These are phyloP conservation scores for Nemapogon koenigi DNA, from an alignment of 2,888 invertebrate genomes.

Conservation along the genomic window DNA sequence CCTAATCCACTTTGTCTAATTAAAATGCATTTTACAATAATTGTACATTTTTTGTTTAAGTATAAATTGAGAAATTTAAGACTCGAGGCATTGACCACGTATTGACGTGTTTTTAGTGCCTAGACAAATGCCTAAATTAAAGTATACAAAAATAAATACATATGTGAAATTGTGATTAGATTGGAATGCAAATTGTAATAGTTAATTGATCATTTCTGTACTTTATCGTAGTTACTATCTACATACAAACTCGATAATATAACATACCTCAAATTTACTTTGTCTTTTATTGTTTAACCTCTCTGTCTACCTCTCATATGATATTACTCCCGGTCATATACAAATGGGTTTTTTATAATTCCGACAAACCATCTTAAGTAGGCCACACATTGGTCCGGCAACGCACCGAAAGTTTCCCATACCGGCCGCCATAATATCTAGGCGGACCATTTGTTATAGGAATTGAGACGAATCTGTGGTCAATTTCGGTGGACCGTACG, in stretches of 20 bases:
- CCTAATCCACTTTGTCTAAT: no score
- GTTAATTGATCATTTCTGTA: conserved; percentile 59
- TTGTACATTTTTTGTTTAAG: neutral
- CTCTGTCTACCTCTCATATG: no score
- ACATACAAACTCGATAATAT: conserved; percentile 64
- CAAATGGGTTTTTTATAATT: no score
- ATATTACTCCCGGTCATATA: no score
- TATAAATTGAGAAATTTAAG: conserved; percentile 2
- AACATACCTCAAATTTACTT: conserved; percentile 57
- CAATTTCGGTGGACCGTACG: no score
- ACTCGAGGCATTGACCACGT: conserved; percentile 27
- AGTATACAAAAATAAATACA: conserved; percentile 58
- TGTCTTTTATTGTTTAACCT: conserved; percentile 26
- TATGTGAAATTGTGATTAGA: conserved; percentile 61
- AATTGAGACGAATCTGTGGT: no score
- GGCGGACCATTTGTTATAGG: no score
- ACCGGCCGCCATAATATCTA: no score
- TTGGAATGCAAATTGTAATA: conserved; percentile 48
- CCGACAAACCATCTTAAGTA: no score
- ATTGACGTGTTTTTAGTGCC: conserved; percentile 38
- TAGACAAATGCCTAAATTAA: conserved; percentile 50
- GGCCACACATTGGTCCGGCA: no score
- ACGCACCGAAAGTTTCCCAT: no score
- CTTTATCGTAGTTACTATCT: conserved; percentile 62
- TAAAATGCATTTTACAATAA: no score